A percentile compares a stretch with the other conserved stretches of the same genome.
Conservation (phyloP, 2,888 invertebrate species). For the Antitype chi region DNA sequence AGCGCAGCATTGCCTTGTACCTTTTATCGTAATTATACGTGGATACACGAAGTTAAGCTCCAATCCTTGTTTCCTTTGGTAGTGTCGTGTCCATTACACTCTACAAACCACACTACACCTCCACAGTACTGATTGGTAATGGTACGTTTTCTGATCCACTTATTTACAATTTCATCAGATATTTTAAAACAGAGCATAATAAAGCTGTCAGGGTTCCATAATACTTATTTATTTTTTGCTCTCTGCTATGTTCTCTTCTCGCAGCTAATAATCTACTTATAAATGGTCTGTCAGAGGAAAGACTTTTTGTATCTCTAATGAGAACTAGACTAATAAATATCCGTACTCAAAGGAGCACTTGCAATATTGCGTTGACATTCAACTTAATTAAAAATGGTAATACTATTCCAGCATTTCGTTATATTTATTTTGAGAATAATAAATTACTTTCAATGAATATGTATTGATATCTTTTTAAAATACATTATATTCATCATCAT, state of each 20-base stretch:
- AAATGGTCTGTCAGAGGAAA: constrained; percentile 11
- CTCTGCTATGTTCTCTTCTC: neutral
- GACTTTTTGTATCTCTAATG: constrained; percentile 12
- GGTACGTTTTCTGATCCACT: neutral
- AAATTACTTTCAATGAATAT: too few species aligned
- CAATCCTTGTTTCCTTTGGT: too few species aligned
- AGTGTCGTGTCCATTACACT: too few species aligned
- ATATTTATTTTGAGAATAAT: neutral
- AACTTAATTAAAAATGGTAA: constrained; percentile 15
- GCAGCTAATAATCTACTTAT: constrained; percentile 22
- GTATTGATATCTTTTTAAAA: too few species aligned
- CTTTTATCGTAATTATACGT: too few species aligned
- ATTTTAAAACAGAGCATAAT: neutral
- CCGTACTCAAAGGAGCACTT: constrained; percentile 23
- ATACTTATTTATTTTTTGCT: neutral
- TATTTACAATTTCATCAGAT: neutral
- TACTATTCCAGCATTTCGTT: neutral
- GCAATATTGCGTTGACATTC: constrained; percentile 15
- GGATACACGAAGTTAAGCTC: too few species aligned
- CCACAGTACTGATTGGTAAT: neutral
- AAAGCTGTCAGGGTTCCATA: neutral
- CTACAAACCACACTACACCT: too few species aligned
- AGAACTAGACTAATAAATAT: constrained; percentile 19
- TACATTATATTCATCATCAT: neutral
- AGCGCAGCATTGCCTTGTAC: too few species aligned